A percentile compares a stretch with the other conserved stretches of the same genome.
These are phyloP conservation scores for Aphis gossypii DNA, from an alignment of 1,140 invertebrate genomes.

Conservation along the genomic window DNA sequence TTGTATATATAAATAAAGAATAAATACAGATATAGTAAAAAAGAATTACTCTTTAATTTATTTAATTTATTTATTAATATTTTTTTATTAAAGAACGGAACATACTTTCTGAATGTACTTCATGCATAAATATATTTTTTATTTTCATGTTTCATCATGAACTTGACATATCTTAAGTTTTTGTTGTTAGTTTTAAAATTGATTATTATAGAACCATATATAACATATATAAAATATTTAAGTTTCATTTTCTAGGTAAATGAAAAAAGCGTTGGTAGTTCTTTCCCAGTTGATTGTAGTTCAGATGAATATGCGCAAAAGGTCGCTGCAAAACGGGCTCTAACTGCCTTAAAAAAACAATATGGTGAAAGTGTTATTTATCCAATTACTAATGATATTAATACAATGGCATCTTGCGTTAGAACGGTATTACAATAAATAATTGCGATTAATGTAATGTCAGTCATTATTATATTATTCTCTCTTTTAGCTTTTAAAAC, in stretches of 20 bases:
- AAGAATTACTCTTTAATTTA: too few species aligned
- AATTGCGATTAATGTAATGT: background rate
- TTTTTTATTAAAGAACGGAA: too few species aligned
- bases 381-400: constrained; percentile 45
- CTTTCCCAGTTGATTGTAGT: constrained; percentile 36
- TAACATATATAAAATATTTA: background rate
- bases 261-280: constrained; percentile 28
- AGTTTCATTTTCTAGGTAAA: constrained; percentile 26
- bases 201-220: background rate
- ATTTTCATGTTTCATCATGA: background rate
- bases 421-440: constrained; percentile 17
- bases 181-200: background rate
- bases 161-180: background rate
- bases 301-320: background rate
- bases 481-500: constrained; percentile 41
- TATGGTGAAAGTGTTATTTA: constrained; percentile 42
- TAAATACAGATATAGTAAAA: too few species aligned
- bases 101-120: too few species aligned
- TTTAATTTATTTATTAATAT: too few species aligned
- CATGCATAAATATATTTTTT: too few species aligned
- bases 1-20: too few species aligned
- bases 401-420: constrained; percentile 40
- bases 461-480: background rate
- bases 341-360: constrained; percentile 14
- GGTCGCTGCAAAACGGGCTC: constrained; percentile 37